Base-by-base conservation (phyloP, 2,888 invertebrate species). In the Patella ulyssiponensis region DNA sequence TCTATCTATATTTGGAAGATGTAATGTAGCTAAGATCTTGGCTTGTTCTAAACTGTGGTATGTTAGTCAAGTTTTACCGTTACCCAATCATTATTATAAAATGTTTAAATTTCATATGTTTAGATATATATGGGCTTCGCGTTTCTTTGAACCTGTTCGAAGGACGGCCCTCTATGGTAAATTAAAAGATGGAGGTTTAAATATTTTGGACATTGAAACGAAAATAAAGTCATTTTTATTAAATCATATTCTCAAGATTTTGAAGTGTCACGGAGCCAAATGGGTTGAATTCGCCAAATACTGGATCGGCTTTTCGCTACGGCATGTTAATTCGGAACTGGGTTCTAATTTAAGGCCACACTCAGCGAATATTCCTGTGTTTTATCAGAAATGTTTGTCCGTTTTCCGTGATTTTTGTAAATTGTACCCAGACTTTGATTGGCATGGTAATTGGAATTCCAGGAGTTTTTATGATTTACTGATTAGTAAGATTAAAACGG, bases 231-330 rank as follows among this genome's bases (percentile, higher is more conserved):
- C 80, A 17, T 69, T 78, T 20, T 58, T 74, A 4, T 23, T 78
- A 44, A 54, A 5, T 17, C 80, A 80, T 75, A n/a, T 80, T 56
- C 74, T 76, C 69, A 78, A 76, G 44, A 51, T 78, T 20, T 70
- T 80, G 44, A 54, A 15, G 15, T 71, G 69, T 69, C 15, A 72
- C 69, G 20, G 73, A n/a, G 74, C 78, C 17, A 75, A 75, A 70
- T 80, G 80, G 80, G 52, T 54, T 20, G 75, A 71, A 27, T 77
- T 74, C 74, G 79, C 71, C 56, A 70, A 52, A 44, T 78, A 78
- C 73, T 78, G 78, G 78, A 53, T 78, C n/a, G 78, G 78, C 27
- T 12, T 76, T 17, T 71, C 73, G 53, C 71, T 80, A 23, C 71
- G 79, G 51, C 23, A 53, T 17, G 33, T 69, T 14, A 75, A 75